Evolutionary conservation across 2,113 vertebrate genomes (phyloP), one percentile per base, ranked within the genome.

Genomic region (Centropristis striata): DNA sequence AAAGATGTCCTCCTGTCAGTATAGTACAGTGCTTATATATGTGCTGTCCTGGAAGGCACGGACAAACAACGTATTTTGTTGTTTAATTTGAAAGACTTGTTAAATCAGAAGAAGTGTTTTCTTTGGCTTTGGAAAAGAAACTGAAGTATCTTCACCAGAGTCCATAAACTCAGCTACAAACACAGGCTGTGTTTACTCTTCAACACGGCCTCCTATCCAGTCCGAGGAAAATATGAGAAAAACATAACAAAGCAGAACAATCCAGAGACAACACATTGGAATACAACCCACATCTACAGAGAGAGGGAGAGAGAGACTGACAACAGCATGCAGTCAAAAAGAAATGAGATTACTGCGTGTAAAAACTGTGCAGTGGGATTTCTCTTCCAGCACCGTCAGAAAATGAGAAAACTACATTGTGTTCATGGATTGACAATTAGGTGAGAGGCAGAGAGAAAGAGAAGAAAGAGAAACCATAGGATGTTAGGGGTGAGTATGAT

Each of bases 401-500:
- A 78, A 76, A 59, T 55, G 68, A 41, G 12, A 39, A 70, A 58
- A 57, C 23, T 63, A 64, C 37, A 70, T 73, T 66, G 53, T 75
- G 65, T 57, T 71, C 58, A 77, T 16, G 39, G 75, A 82, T 42
- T 67, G 66, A 87, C 60, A 76, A 83, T 86, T 66, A 67, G 54
- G n/a, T 44, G 36, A 82, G 55, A 75, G 36, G 75, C 21, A 28
- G 66, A 59, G 28, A 69, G 50, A 58, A 65, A 55, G 42, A 82
- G 50, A 74, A 72, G 46, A 83, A 57, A 66, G 75, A 59, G 53
- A 58, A 32, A 76, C 27, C 53, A 51, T 8, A 14, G 68, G 78
- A 74, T 72, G 64, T 66, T 75, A 65, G 58, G 79, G 51, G 73
- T 53, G 81, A 88, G 44, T 49, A 37, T 75, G 85, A 89, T 86